Evolutionary conservation across 2,797 vertebrate species (phyloP).

Genomic region (Bovichtus variegatus): DNA sequence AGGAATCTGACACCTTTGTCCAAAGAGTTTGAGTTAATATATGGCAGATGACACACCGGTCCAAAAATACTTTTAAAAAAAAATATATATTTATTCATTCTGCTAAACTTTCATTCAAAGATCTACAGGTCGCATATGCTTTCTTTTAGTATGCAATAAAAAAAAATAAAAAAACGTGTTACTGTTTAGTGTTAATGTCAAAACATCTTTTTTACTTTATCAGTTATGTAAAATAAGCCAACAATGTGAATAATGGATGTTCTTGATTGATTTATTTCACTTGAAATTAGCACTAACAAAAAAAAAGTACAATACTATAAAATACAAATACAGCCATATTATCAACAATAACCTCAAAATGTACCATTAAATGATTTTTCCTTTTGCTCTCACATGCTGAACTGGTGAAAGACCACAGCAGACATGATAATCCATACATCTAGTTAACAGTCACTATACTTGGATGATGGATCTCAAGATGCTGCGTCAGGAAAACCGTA

Average conservation of each 20-base stretch:
- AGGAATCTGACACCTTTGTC: too few species aligned
- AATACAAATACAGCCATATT: neutral
- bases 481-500: neutral
- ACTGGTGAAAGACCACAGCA: neutral
- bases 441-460: too few species aligned
- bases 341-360: neutral
- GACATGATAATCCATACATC: neutral
- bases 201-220: too few species aligned
- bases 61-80: neutral
- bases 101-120: neutral
- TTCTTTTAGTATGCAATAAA: neutral
- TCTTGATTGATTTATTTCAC: neutral
- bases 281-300: neutral
- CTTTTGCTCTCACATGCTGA: neutral
- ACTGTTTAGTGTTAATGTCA: too few species aligned
- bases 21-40: too few species aligned
- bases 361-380: neutral
- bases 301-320: neutral
- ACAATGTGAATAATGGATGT: neutral
- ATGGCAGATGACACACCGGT: too few species aligned
- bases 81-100: neutral
- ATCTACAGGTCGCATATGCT: too few species aligned
- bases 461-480: conserved; percentile 1
- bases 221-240: neutral
- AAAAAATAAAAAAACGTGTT: neutral